Evolutionary conservation across 1,140 invertebrate genomes (phyloP).

Genomic region (Parapsyche elsis): DNA sequence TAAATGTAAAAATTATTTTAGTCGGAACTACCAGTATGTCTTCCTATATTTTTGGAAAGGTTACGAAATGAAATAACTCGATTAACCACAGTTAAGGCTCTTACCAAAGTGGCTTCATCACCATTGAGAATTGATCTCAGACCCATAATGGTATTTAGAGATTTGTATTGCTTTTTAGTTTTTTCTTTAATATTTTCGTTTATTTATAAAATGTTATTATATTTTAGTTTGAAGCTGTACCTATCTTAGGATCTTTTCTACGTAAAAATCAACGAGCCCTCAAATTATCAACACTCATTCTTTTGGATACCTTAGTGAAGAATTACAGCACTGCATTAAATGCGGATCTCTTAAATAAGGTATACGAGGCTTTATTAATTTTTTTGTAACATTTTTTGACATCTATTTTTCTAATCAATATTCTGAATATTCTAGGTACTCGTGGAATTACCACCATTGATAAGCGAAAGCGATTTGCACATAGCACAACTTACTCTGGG

Average conservation of each 20-base stretch:
- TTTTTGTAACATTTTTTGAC: too few relatives aligned
- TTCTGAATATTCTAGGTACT: constrained; percentile 67
- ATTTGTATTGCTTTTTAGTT: constrained; percentile 3
- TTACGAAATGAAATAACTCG: constrained; percentile 97
- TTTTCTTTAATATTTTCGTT: neutral
- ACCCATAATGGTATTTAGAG: constrained; percentile 76
- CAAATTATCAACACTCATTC: constrained; percentile 89
- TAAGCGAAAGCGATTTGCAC: constrained; percentile 95
- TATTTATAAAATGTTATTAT: constrained; percentile 43
- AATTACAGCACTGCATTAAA: constrained; percentile 83
- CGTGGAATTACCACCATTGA: constrained; percentile 86
- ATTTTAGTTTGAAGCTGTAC: constrained; percentile 84
- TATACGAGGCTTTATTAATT: too few relatives aligned
- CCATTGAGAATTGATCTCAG: constrained; percentile 87
- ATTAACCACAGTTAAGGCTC: constrained; percentile 93
- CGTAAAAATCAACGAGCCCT: constrained; percentile 97
- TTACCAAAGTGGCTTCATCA: constrained; percentile 94
- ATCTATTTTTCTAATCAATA: neutral
- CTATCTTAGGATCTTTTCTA: constrained; percentile 92
- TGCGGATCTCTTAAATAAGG: constrained; percentile 78
- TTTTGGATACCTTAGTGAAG: constrained; percentile 90
- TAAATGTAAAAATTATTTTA: constrained; percentile 62
- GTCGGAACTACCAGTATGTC: constrained; percentile 82
- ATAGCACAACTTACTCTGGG: constrained; percentile 91
- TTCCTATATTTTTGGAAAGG: constrained; percentile 95